A percentile compares a stretch with the other conserved stretches of the same genome.
phyloP scores from a whole-genome alignment of 2,113 vertebrate genomes.

The Crocuta crocuta region DNA sequence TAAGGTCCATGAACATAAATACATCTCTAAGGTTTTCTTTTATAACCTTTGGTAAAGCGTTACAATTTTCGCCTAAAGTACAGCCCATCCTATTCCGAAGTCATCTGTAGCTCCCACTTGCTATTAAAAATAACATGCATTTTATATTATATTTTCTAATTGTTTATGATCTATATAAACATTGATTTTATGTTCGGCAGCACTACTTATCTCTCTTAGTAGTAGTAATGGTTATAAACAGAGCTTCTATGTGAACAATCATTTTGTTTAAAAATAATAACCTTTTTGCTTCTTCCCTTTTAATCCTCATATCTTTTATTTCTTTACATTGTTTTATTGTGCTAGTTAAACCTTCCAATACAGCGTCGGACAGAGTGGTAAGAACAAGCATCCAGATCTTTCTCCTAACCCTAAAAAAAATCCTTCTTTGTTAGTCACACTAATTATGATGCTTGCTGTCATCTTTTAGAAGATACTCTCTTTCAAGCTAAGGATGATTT shows the following conservation, averaged over 20 bases:
- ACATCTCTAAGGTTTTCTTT: not conserved
- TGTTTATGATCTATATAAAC: not conserved
- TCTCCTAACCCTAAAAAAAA: not conserved
- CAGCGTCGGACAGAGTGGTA: not conserved
- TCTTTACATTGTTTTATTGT: not conserved
- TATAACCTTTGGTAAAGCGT: not conserved
- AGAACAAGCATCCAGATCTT: not conserved
- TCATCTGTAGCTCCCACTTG: not conserved
- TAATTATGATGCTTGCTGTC: not conserved
- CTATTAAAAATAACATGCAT: not conserved
- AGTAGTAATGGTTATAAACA: not conserved
- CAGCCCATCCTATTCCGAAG: not conserved
- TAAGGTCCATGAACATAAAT: not conserved
- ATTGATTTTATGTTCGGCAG: not conserved
- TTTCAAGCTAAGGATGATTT: not conserved
- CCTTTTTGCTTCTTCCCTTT: not conserved
- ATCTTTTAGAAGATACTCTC: not conserved
- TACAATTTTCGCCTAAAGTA: not conserved
- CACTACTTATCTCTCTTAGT: not conserved
- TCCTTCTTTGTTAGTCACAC: not conserved
- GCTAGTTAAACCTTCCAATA: not conserved
- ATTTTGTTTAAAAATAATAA: not conserved
- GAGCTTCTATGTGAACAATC: not conserved
- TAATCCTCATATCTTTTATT: not conserved
- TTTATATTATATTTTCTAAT: not conserved